These are phyloP conservation scores for Porites lutea DNA, from an alignment of 64 coral and sea anemone genomes.

Conservation along the genomic window DNA sequence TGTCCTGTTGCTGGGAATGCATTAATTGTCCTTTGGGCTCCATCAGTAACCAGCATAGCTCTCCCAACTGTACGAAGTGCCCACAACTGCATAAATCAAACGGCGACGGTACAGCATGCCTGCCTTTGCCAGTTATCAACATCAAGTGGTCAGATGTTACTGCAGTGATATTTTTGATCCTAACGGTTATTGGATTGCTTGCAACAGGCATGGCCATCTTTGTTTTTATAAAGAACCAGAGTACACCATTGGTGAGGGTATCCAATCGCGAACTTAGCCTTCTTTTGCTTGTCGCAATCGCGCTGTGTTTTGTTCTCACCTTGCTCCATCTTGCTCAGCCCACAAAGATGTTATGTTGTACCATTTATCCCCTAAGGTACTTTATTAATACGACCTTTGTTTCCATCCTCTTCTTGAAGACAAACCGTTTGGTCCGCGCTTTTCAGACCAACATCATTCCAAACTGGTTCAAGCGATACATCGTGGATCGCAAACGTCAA, in stretches of 20 bases:
- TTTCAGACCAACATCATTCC: slow-evolving; percentile 57
- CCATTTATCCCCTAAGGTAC: slow-evolving; percentile 41
- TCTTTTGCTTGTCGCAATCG: slow-evolving; percentile 60
- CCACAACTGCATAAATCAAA: slow-evolving; percentile 52
- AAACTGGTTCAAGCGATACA: slow-evolving; percentile 64
- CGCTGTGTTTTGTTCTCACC: slow-evolving; percentile 55
- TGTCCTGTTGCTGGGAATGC: slow-evolving; percentile 10
- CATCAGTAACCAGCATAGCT: slow-evolving; percentile 34
- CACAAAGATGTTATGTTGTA: slow-evolving; percentile 30
- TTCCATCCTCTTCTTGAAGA: slow-evolving; percentile 70
- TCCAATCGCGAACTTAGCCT: slow-evolving; percentile 66
- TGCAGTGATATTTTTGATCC: slow-evolving; percentile 10
- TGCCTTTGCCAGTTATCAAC: slow-evolving; percentile 58
- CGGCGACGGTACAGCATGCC: slow-evolving; percentile 40
- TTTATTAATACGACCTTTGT: slow-evolving; percentile 49
- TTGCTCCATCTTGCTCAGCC: slow-evolving; percentile 64
- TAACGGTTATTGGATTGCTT: not conserved
- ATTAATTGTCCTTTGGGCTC: slow-evolving; percentile 48
- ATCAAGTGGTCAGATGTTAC: slow-evolving; percentile 39
- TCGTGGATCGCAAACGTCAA: slow-evolving; percentile 61
- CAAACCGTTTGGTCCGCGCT: slow-evolving; percentile 61
- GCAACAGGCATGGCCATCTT: not conserved
- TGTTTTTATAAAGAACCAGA: not conserved
- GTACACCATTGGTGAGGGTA: slow-evolving; percentile 49
- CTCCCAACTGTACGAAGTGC: slow-evolving; percentile 78